phyloP scores from a whole-genome alignment of 2,888 invertebrate genomes.

The Andrena camellia region DNA sequence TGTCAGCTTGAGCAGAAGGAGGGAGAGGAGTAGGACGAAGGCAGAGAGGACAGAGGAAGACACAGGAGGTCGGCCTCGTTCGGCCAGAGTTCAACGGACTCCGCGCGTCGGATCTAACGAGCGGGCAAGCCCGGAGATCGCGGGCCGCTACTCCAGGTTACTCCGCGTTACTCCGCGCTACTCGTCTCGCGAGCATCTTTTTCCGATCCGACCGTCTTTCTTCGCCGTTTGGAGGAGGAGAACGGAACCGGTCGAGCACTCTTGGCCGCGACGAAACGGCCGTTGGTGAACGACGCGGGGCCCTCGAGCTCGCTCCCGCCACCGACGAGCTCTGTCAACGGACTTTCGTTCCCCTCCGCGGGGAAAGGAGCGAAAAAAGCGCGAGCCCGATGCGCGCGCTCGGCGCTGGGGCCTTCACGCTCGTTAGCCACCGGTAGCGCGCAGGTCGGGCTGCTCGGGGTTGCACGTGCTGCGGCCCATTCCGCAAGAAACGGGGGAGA shows the following conservation, averaged over 20 bases:
- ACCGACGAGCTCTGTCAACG: background rate
- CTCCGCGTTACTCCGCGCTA: conserved; percentile 33
- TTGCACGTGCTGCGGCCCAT: conserved; percentile 3
- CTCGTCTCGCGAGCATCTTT: conserved; percentile 50
- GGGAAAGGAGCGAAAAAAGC: conserved; percentile 5
- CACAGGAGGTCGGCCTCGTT: conserved; percentile 58
- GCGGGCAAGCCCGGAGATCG: conserved; percentile 29
- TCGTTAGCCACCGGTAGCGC: conserved; percentile 11
- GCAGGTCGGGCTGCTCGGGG: background rate
- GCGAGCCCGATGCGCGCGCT: background rate
- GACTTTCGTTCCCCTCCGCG: conserved; percentile 7
- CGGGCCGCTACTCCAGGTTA: background rate
- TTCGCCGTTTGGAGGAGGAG: conserved; percentile 18
- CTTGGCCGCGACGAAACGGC: background rate
- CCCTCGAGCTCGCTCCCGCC: background rate
- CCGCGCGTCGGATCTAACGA: conserved; percentile 62
- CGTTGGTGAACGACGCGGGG: background rate
- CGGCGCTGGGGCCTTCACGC: background rate
- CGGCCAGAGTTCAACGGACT: conserved; percentile 66
- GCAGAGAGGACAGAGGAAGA: conserved; percentile 29
- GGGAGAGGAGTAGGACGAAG: conserved; percentile 20
- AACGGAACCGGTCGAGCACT: conserved; percentile 47
- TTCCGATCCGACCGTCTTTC: conserved; percentile 45
- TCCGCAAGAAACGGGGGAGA: conserved; percentile 25
- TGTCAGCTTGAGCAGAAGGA: conserved; percentile 17